Base-by-base conservation (phyloP, 2,113 vertebrate species). In the Zingel zingel region DNA sequence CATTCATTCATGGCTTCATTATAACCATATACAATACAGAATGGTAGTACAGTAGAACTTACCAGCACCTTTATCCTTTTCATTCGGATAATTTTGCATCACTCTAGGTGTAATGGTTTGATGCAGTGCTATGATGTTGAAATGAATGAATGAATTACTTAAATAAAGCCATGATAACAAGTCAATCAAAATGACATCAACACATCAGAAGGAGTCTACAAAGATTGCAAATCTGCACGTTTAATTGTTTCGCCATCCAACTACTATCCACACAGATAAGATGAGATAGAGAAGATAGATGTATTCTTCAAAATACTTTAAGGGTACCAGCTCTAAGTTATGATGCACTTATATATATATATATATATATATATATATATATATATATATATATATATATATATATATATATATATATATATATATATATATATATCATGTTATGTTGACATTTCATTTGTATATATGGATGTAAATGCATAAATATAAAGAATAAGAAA, bases 41-140 rank as follows among this genome's bases (percentile, higher is more conserved):
- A 19, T 54, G n/a, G 7, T 48, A 1, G 25, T 10, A 50, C 15
- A 25, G 18, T 12, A 2, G 1, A 27, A 85, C 81, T 77, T 36
- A 91, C 84, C 74, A 3, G 63, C 2, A 59, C 13, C 27, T 8
- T 64, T 74, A 2, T 0, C 1, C 1, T 7, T 5, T 6, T 18
- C 2, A 3, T 27, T 21, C 11, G 2, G 0, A 4, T 0, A 4
- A 3, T 0, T 3, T 19, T n/a, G 0, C 1, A 0, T 30, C 23
- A 0, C 10, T 25, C 6, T 2, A 51, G 30, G n/a, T 43, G 3
- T 0, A 8, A 0, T 10, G 2, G 8, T 45, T 23, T 23, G 1
- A 19, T 2, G 14, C 19, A 4, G 4, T 30, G 0, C 33, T 67
- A 25, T 39, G 8, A 66, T 43, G 56, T 8, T 13, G 3, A 64